Base-by-base conservation (phyloP, 2,888 invertebrate species). In the Agrochola lota region DNA sequence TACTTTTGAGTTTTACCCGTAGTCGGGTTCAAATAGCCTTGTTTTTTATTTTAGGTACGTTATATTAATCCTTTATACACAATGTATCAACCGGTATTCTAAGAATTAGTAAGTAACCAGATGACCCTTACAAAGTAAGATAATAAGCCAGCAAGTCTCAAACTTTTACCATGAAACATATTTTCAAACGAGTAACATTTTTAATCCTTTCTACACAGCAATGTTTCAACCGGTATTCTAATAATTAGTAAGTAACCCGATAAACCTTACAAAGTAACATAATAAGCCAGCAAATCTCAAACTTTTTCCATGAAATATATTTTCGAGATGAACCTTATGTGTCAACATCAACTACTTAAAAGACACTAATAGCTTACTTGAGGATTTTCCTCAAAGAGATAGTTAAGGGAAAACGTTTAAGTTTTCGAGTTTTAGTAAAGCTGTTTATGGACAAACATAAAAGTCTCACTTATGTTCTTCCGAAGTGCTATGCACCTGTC, bases 311-410 rank as follows among this genome's bases (percentile, higher is more conserved):
- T 12, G 46, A 75, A 86, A 60, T 23, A 78, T 84, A 75, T 68
- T 59, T 78, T 66, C 63, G 40, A 46, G 62, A 43, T 46, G 52
- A 66, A n/a, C 71, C 60, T 73, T 63, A 74, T 69, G 80, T 78
- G 83, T 85, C 77, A 71, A 86, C 85, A 71, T 78, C 69, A 86
- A 81, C 71, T 79, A 82, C 78, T 85, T 71, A 26, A 74, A 76
- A 74, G 68, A 66, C 73, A 81, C 73, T n/a, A n/a, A n/a, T n/a
- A n/a, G n/a, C n/a, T n/a, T n/a, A n/a, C n/a, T n/a, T n/a, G n/a
- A n/a, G n/a, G 63, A 60, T 55, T 79, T 74, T 74, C 69, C 57
- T 67, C 80, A 83, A 78, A n/a, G 71, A 78, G 26, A 80, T 64
- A 80, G 46, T 80, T 71, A 72, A 26, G 49, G 40, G 15, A 52